These are phyloP conservation scores for Pseudolaguvia tuberculata DNA, from an alignment of 2,113 vertebrate species.

Conservation along the genomic window DNA sequence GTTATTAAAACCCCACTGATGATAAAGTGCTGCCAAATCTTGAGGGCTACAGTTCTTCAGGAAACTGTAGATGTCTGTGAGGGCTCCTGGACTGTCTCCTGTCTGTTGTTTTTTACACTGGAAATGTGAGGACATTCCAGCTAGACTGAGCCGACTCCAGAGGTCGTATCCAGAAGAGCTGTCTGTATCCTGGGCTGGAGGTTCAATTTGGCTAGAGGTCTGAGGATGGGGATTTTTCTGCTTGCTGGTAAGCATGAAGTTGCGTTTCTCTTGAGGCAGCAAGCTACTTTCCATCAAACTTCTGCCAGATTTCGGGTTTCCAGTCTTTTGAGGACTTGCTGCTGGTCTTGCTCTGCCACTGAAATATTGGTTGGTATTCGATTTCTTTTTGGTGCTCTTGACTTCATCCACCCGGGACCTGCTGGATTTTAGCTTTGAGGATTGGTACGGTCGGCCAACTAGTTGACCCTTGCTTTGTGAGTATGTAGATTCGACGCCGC, in stretches of 20 bases:
- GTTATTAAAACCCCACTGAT: slow-evolving; percentile 82
- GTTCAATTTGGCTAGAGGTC: slow-evolving; percentile 47
- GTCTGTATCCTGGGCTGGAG: slow-evolving; percentile 43
- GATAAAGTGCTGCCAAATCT: slow-evolving; percentile 84
- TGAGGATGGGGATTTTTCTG: slow-evolving; percentile 40
- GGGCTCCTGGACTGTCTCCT: slow-evolving; percentile 61
- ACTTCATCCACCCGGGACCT: slow-evolving; percentile 41
- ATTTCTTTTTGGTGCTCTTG: slow-evolving; percentile 39
- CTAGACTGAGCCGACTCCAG: slow-evolving; percentile 61
- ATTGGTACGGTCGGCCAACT: neutral
- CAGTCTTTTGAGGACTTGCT: slow-evolving; percentile 42
- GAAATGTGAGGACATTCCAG: slow-evolving; percentile 57
- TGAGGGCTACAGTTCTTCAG: slow-evolving; percentile 88
- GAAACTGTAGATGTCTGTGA: slow-evolving; percentile 78
- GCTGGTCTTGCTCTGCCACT: slow-evolving; percentile 53
- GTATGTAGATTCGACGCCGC: slow-evolving; percentile 28
- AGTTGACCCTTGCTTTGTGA: slow-evolving; percentile 33
- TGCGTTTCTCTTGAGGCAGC: slow-evolving; percentile 62
- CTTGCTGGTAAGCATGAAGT: slow-evolving; percentile 70
- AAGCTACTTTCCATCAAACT: slow-evolving; percentile 69
- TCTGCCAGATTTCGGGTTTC: slow-evolving; percentile 55
- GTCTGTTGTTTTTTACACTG: slow-evolving; percentile 70
- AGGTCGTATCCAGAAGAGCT: slow-evolving; percentile 55
- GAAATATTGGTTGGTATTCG: slow-evolving; percentile 21
- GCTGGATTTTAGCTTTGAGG: slow-evolving; percentile 36